phyloP scores from a whole-genome alignment of 2,797 vertebrate species.

The Babyrousa celebensis region DNA sequence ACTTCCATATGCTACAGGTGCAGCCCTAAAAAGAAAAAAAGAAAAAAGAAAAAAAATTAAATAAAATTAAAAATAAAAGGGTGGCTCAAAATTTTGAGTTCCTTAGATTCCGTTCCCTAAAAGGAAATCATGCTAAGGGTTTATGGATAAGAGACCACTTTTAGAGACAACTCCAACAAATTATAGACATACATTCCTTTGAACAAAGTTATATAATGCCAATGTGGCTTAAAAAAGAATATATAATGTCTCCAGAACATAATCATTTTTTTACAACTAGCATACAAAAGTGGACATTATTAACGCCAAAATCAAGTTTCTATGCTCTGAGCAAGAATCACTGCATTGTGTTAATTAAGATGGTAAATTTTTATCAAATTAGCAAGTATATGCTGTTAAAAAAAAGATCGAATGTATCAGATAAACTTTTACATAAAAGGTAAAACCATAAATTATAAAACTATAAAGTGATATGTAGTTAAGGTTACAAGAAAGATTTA shows the following conservation, averaged over 20 bases:
- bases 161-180: slow-evolving; percentile 38
- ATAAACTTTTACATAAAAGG: slow-evolving; percentile 43
- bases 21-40: no score
- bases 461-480: slow-evolving; percentile 7
- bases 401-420: neutral
- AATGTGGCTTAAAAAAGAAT: slow-evolving; percentile 53
- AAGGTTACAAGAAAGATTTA: slow-evolving; percentile 34
- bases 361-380: slow-evolving; percentile 44
- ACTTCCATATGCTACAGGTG: no score
- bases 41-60: no score
- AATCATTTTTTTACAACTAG: slow-evolving; percentile 68
- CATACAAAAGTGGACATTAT: slow-evolving; percentile 55
- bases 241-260: neutral
- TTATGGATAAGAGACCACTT: neutral
- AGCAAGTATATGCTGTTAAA: slow-evolving; percentile 17
- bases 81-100: neutral
- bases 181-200: slow-evolving; percentile 46
- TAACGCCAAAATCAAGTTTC: slow-evolving; percentile 69
- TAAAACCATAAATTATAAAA: slow-evolving; percentile 50
- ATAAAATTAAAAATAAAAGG: neutral
- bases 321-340: slow-evolving; percentile 36
- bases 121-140: slow-evolving; percentile 30
- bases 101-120: neutral
- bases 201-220: slow-evolving; percentile 63
- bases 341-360: slow-evolving; percentile 8